Conservation (phyloP, 2,113 vertebrate species). For the Callopanchax toddi region DNA sequence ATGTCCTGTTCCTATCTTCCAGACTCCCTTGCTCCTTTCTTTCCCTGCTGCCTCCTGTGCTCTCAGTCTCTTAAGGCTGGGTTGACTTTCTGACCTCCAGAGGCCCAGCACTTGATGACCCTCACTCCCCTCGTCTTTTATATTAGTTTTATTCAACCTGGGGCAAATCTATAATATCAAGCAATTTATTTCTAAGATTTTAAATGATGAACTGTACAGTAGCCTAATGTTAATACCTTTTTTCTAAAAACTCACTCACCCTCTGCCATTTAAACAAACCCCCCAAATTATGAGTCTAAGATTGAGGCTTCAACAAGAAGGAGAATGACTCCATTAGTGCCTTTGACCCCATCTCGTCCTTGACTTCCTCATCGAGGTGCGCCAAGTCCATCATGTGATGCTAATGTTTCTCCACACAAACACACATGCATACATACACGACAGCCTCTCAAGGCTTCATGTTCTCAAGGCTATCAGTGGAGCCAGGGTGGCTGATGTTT, state of each 20-base stretch:
- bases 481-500: slow-evolving; percentile 66
- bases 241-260: slow-evolving; percentile 3
- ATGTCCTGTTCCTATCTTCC: slow-evolving; percentile 79
- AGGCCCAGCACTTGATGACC: slow-evolving; percentile 62
- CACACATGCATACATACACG: slow-evolving; percentile 22
- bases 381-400: slow-evolving; percentile 68
- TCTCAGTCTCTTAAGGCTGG: slow-evolving; percentile 45
- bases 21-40: slow-evolving; percentile 75
- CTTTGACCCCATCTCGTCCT: slow-evolving; percentile 70
- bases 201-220: too few relatives aligned
- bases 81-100: slow-evolving; percentile 73
- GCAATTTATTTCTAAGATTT: slow-evolving; percentile 50
- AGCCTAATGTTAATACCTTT: neutral
- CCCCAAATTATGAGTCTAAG: neutral
- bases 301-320: slow-evolving; percentile 16
- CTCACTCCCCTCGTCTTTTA: neutral
- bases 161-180: slow-evolving; percentile 25
- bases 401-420: slow-evolving; percentile 32
- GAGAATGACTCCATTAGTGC: slow-evolving; percentile 50
- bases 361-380: slow-evolving; percentile 54
- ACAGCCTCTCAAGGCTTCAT: slow-evolving; percentile 66
- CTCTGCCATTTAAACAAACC: neutral
- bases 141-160: slow-evolving; percentile 38
- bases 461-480: slow-evolving; percentile 73
- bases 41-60: slow-evolving; percentile 66